phyloP scores from a whole-genome alignment of 2,113 vertebrate species.

The Mustela lutreola region DNA sequence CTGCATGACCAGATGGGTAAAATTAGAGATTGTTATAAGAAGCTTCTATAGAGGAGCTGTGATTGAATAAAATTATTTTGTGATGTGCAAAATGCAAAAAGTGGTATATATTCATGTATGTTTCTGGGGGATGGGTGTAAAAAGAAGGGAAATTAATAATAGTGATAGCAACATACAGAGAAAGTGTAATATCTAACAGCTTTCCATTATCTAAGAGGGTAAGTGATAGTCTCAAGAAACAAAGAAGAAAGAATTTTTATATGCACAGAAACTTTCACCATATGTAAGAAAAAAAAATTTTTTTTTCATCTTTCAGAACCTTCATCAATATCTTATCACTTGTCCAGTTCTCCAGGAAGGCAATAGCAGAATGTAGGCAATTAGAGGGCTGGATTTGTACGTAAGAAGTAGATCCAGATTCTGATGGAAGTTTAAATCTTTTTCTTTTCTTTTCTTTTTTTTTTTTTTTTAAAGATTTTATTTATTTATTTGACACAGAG shows the following conservation, averaged over 20 bases:
- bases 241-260: background rate
- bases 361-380: conserved; percentile 13
- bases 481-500: too few species aligned
- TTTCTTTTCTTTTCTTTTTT: too few species aligned
- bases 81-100: background rate
- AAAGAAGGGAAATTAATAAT: background rate
- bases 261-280: conserved; percentile 26
- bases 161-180: background rate
- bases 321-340: conserved; percentile 59
- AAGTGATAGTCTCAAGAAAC: background rate
- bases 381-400: conserved; percentile 48
- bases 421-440: conserved; percentile 13
- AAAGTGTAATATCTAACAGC: background rate
- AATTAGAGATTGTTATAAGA: conserved; percentile 12
- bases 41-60: background rate
- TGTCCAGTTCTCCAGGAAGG: conserved; percentile 40
- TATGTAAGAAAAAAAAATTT: background rate
- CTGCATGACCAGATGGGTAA: conserved; percentile 7
- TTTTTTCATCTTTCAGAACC: background rate
- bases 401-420: conserved; percentile 9
- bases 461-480: too few species aligned
- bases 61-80: conserved; percentile 25
- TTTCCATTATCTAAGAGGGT: background rate
- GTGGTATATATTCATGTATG: background rate
- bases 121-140: background rate